Conservation (phyloP, 2,888 invertebrate species). For the Lissonota sp. region DNA sequence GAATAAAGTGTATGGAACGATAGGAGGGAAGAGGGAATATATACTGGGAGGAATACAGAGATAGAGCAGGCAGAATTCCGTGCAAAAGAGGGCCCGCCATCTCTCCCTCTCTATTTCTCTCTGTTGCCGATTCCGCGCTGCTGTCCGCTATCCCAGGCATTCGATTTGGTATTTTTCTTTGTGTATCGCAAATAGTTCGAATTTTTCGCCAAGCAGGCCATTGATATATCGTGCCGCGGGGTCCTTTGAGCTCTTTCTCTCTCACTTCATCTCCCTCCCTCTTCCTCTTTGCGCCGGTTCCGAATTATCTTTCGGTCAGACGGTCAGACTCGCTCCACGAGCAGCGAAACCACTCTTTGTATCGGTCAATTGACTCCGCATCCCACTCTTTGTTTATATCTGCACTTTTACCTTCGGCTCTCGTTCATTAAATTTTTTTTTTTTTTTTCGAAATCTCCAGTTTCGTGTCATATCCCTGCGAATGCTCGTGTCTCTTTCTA, state of each 20-base stretch:
- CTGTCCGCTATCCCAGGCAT: constrained; percentile 81
- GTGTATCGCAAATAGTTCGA: constrained; percentile 84
- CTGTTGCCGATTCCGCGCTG: constrained; percentile 63
- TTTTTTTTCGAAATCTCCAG: background rate
- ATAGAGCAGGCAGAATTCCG: constrained; percentile 54
- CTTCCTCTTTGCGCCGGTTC: constrained; percentile 72
- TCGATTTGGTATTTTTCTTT: constrained; percentile 84
- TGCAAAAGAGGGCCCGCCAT: constrained; percentile 63
- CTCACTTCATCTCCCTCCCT: constrained; percentile 57
- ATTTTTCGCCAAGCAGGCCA: constrained; percentile 83
- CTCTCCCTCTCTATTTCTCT: constrained; percentile 55
- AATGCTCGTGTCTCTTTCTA: constrained; percentile 5
- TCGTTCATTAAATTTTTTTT: constrained; percentile 18
- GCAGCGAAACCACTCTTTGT: constrained; percentile 72
- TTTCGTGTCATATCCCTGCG: background rate
- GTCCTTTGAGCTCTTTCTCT: constrained; percentile 80
- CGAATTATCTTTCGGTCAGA: constrained; percentile 82
- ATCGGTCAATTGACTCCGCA: constrained; percentile 82
- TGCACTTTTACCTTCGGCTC: background rate
- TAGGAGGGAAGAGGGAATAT: too few species aligned
- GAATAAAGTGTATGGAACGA: too few species aligned
- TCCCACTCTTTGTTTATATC: constrained; percentile 51
- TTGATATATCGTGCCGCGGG: constrained; percentile 84
- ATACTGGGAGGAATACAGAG: constrained; percentile 41
- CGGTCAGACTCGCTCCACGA: constrained; percentile 46